Base-by-base conservation (phyloP, 2,113 vertebrate genomes). In the Vombatus ursinus region DNA sequence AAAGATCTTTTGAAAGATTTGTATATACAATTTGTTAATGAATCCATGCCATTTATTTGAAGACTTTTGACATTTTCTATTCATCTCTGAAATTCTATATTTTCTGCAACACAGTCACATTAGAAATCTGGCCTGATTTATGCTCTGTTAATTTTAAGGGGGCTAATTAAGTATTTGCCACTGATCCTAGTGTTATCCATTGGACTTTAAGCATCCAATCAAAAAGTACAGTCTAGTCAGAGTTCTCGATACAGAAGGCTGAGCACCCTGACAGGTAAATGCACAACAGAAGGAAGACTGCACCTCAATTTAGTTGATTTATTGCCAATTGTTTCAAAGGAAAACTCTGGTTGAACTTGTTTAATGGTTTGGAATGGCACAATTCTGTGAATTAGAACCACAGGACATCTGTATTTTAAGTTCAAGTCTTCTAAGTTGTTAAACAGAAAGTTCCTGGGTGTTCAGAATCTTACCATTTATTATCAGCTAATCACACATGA, bases 11-110 rank as follows among this genome's bases (percentile, higher is more conserved):
- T 93, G 94, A 98, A 95, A 94, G 3, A 44, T 96, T 96, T 98
- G 31, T 97, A 97, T 98, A 97, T 97, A 93, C 3, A 23, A 68
- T 95, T 97, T 96, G 25, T 89, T 92, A 96, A 95, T 96, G 89
- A 97, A 90, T 89, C 19, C 52, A 54, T 89, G 47, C 93, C 3
- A 94, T 97, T 98, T 94, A 84, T 95, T 95, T 90, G 10, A 51
- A 96, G 14, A 24, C 19, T 92, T 96, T 77, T 97, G 91, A 44
- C 68, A 93, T 96, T 94, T 0, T 47, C 47, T 47, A 8, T 95
- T 98, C 26, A 95, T 95, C 37, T 97, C 92, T 95, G 47, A 97
- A 96, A 97, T 89, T 3, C 50, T 96, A 94, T 89, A 37, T 92
- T 98, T 97, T 24, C 9, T 96, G 22, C 68, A 16, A 89, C 90